Base-by-base conservation (phyloP, 1,140 invertebrate genomes). In the Zaprionus ghesquierei region DNA sequence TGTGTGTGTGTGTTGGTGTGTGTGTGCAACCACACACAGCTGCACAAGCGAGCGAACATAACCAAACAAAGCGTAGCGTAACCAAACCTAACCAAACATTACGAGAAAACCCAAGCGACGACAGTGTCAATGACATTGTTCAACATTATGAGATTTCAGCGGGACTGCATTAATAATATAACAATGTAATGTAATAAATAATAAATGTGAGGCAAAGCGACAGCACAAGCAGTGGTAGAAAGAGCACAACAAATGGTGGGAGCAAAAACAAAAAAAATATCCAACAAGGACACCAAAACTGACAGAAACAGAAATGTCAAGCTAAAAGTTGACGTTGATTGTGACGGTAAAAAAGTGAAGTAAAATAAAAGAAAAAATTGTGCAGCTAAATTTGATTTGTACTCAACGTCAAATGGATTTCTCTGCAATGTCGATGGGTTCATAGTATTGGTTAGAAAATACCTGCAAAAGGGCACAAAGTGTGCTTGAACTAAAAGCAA, bases 101-200 rank as follows among this genome's bases (percentile, higher is more conserved):
- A 46, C 41, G 41, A 10, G 35, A n/a, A 13, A 27, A 44, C 51
- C 13, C 46, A 55, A 46, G 41, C n/a, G 64, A 49, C 41, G 74
- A 69, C 49, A 68, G 75, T 46, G 64, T 64, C 65, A 61, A 51
- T 71, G 81, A 75, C 78, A 86, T 49, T 60, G 78, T 79, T 50
- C 54, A 66, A 71, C 70, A 81, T 87, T 81, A 87, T 85, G 66
- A 69, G 75, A 87, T 87, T 87, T 78, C 75, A 81, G 53, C 75
- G 49, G 55, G 55, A 50, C 68, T 87, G 81, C 79, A 81, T 81
- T 86, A 86, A 81, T 86, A 75, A 85, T 78, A 66, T 35, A 75
- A 68, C 64, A 73, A 60, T 61, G 50, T 55, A 35, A 71, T 78
- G 50, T 61, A 35, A 71, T 78, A 76, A 81, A 86, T 86, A 81